phyloP scores from a whole-genome alignment of 1,140 invertebrate species.

The Magallana ariakensis region DNA sequence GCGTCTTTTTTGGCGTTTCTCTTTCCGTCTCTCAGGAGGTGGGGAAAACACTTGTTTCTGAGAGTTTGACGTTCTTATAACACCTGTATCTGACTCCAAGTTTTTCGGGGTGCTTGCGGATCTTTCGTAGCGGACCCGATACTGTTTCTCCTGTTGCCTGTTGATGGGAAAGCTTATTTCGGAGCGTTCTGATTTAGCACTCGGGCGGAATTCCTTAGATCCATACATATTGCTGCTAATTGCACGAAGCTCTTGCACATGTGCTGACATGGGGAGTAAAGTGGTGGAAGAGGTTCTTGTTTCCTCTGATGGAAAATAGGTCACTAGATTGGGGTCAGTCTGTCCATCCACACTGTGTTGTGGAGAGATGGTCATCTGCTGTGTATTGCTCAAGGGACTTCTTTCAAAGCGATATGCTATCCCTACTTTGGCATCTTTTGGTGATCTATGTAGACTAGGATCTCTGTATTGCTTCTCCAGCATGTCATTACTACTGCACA shows the following conservation, averaged over 20 bases:
- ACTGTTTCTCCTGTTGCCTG: constrained; percentile 2
- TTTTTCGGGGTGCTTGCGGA: constrained; percentile 1
- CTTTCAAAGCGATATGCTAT: constrained; percentile 76
- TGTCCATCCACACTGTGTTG: background rate
- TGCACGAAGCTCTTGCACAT: background rate
- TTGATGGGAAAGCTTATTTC: background rate
- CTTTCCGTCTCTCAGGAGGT: constrained; percentile 57
- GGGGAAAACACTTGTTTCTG: constrained; percentile 46
- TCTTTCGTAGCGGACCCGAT: constrained; percentile 16
- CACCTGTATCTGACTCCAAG: background rate
- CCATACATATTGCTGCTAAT: constrained; percentile 1
- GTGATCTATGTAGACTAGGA: constrained; percentile 75
- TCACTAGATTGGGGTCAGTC: background rate
- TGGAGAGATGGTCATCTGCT: background rate
- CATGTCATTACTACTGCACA: constrained; percentile 60
- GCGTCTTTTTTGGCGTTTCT: constrained; percentile 81
- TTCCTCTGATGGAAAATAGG: background rate
- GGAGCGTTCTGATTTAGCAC: background rate
- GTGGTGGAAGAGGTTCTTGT: constrained; percentile 43
- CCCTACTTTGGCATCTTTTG: constrained; percentile 75
- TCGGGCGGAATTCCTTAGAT: background rate
- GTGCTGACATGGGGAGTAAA: constrained; percentile 45
- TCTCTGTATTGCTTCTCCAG: constrained; percentile 70
- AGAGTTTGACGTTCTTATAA: background rate
- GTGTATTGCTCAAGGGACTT: constrained; percentile 48